Conservation (phyloP, 1,140 invertebrate species). For the Popillia japonica region DNA sequence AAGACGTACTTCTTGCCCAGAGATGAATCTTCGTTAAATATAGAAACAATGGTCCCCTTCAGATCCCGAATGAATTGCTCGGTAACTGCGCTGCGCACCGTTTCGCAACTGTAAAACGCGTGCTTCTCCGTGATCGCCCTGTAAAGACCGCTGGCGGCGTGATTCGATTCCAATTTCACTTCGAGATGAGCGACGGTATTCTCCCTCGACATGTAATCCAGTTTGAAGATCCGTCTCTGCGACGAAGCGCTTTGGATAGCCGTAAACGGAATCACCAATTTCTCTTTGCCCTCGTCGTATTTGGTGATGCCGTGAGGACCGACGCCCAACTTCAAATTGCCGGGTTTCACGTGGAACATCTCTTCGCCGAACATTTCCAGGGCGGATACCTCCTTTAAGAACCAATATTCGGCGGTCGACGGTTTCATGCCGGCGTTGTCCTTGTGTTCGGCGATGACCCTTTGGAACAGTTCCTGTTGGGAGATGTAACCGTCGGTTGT, state of each 20-base stretch:
- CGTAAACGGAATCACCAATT: slow-evolving; percentile 78
- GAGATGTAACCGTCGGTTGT: slow-evolving; percentile 53
- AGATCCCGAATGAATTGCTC: slow-evolving; percentile 88
- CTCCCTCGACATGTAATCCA: slow-evolving; percentile 76
- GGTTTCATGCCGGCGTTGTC: slow-evolving; percentile 67
- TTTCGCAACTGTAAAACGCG: slow-evolving; percentile 91
- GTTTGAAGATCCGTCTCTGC: slow-evolving; percentile 75
- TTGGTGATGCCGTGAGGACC: slow-evolving; percentile 83
- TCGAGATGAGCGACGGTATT: slow-evolving; percentile 75
- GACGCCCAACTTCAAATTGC: slow-evolving; percentile 70
- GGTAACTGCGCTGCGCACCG: slow-evolving; percentile 85
- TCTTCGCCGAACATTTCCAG: slow-evolving; percentile 85
- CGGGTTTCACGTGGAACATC: slow-evolving; percentile 76
- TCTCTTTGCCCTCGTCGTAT: slow-evolving; percentile 73
- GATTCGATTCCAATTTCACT: slow-evolving; percentile 81
- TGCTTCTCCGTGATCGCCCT: slow-evolving; percentile 90
- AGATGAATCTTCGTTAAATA: slow-evolving; percentile 89
- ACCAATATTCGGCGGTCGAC: slow-evolving; percentile 77
- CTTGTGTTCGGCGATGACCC: slow-evolving; percentile 71
- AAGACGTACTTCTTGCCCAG: slow-evolving; percentile 89
- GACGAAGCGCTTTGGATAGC: slow-evolving; percentile 83
- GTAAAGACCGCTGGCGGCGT: slow-evolving; percentile 81
- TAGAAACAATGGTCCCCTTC: slow-evolving; percentile 90
- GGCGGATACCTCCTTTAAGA: slow-evolving; percentile 80
- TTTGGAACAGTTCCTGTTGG: slow-evolving; percentile 69